Evolutionary conservation across 2,888 invertebrate species (phyloP).

Genomic region (Lithophane leautieri): DNA sequence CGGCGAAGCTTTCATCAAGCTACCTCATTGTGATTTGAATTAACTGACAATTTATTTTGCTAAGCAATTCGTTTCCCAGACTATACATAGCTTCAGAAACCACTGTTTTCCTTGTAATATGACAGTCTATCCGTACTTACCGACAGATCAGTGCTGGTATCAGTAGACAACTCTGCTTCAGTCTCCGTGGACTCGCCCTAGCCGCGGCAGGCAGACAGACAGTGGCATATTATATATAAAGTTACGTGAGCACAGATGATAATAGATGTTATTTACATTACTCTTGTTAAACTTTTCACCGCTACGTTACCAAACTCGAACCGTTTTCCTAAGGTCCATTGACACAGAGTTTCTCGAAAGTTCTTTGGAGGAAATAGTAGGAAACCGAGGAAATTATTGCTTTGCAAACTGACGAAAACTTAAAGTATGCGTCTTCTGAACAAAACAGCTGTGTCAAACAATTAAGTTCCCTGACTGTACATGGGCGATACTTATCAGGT

Average conservation of each 20-base stretch:
- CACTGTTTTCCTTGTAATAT: no score
- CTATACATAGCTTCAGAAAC: no score
- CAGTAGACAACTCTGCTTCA: constrained; percentile 91
- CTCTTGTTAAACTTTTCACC: constrained; percentile 27
- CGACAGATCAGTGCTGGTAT: constrained; percentile 92
- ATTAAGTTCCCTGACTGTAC: background rate
- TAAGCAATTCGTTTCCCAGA: no score
- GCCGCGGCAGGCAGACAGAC: constrained; percentile 67
- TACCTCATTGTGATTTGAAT: no score
- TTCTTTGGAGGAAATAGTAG: background rate
- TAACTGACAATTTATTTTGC: no score
- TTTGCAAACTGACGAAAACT: background rate
- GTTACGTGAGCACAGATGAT: constrained; percentile 27
- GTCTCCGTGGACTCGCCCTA: constrained; percentile 92
- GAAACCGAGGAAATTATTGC: background rate
- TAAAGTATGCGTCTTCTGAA: background rate
- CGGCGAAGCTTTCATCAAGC: no score
- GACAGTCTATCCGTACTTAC: constrained; percentile 80
- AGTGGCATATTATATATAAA: constrained; percentile 49
- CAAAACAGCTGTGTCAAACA: no score
- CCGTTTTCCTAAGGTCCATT: background rate
- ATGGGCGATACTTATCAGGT: background rate
- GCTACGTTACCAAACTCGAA: background rate
- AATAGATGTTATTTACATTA: constrained; percentile 10
- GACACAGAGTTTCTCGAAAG: no score